A percentile compares a stretch with the other conserved stretches of the same genome.
Conservation (phyloP, 2,888 invertebrate genomes). For the Amphiduros pacificus region DNA sequence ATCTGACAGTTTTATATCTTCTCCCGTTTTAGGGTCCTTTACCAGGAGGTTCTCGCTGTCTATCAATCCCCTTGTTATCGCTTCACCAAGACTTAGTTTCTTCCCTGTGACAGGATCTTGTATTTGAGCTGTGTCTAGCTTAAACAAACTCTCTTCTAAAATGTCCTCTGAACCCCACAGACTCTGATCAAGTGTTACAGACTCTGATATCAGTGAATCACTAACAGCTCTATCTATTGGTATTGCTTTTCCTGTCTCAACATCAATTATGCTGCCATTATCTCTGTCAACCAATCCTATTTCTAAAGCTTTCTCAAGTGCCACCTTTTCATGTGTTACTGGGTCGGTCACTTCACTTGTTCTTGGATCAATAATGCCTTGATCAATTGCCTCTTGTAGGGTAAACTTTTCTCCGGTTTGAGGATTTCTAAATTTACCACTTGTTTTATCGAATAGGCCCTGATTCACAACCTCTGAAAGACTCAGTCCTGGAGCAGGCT, state of each 20-base stretch:
- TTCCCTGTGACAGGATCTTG: conserved; percentile 38
- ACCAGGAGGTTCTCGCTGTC: conserved; percentile 61
- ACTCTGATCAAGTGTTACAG: no score
- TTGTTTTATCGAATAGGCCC: conserved; percentile 67
- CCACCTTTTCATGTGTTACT: conserved; percentile 64
- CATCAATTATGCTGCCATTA: conserved; percentile 56
- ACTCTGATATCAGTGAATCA: no score
- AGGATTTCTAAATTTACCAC: conserved; percentile 17
- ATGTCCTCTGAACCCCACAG: conserved; percentile 15
- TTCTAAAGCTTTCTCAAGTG: conserved; percentile 76
- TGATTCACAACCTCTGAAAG: conserved; percentile 47
- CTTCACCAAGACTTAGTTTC: conserved; percentile 10
- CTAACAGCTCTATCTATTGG: conserved; percentile 44
- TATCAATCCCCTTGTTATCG: conserved; percentile 62
- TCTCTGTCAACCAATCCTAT: conserved; percentile 68
- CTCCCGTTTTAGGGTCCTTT: conserved; percentile 66
- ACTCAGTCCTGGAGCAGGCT: conserved; percentile 36
- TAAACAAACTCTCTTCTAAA: conserved; percentile 65
- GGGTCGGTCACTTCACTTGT: conserved; percentile 62
- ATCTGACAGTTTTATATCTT: conserved; percentile 74
- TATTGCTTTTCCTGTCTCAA: conserved; percentile 66
- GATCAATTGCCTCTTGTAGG: conserved; percentile 68
- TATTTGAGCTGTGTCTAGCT: conserved; percentile 73
- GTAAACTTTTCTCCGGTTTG: conserved; percentile 63
- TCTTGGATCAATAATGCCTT: conserved; percentile 51